phyloP scores from a whole-genome alignment of 2,797 vertebrate genomes.

The Pseudocheirus occidentalis region DNA sequence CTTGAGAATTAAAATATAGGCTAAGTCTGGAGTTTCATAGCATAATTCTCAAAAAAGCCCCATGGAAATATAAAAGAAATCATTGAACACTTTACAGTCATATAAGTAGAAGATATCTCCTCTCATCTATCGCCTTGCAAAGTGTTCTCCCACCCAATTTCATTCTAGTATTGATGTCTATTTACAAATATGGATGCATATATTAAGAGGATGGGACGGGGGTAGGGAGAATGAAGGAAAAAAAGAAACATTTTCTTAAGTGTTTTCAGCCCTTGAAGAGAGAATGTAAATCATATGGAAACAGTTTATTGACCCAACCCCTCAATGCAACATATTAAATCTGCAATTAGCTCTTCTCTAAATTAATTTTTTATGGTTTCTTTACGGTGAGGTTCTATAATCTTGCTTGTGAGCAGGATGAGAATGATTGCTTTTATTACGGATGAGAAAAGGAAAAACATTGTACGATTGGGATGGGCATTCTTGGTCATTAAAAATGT shows the following conservation, averaged over 20 bases:
- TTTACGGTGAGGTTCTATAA: conserved; percentile 69
- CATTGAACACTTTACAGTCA: not conserved
- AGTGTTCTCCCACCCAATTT: not conserved
- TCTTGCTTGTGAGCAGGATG: conserved; percentile 49
- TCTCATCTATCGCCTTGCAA: conserved; percentile 32
- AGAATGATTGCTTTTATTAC: conserved; percentile 71
- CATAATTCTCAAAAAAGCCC: conserved; percentile 11
- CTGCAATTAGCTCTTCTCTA: conserved; percentile 71
- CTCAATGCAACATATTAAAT: conserved; percentile 64
- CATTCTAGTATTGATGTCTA: conserved; percentile 38
- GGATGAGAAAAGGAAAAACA: conserved; percentile 53
- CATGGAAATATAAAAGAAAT: conserved; percentile 6
- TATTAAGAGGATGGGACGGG: conserved; percentile 48
- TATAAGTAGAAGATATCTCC: conserved; percentile 50
- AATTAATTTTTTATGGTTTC: conserved; percentile 75
- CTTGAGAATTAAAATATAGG: conserved; percentile 13
- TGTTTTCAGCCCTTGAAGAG: conserved; percentile 60
- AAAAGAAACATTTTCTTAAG: conserved; percentile 48
- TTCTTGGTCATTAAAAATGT: conserved; percentile 55
- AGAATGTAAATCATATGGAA: conserved; percentile 64
- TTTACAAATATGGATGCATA: conserved; percentile 55
- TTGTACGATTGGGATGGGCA: conserved; percentile 37
- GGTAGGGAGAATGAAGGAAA: not conserved
- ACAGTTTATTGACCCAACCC: conserved; percentile 71
- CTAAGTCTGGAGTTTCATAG: conserved; percentile 36